Percentiles rank a stretch among this genome's conserved stretches.
Conservation (phyloP, 1,140 invertebrate genomes). For the Nomia melanderi region DNA sequence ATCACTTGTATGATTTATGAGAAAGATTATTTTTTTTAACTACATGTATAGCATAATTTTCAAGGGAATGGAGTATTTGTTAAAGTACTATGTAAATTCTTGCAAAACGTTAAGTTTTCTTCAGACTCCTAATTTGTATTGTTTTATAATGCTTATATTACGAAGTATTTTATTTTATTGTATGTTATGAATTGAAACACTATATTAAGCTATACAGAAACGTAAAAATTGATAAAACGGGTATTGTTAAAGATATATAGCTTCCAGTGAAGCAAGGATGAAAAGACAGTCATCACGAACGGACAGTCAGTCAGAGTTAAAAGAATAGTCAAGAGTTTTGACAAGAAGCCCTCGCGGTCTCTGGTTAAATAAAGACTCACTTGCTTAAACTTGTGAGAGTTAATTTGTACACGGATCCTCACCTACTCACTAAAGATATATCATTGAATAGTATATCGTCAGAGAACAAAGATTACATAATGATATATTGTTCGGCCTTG, state of each 20-base stretch:
- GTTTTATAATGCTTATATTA: background rate
- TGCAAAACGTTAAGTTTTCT: conserved; percentile 7
- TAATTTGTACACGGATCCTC: no score
- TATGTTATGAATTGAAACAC: background rate
- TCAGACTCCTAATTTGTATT: background rate
- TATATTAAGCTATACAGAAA: background rate
- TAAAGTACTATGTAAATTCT: conserved; percentile 15
- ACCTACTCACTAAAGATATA: no score
- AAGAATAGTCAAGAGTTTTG: no score
- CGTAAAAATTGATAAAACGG: background rate
- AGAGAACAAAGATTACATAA: conserved; percentile 33
- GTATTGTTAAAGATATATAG: conserved; percentile 3
- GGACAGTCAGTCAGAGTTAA: no score
- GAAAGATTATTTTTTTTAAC: background rate
- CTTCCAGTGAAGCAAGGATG: no score
- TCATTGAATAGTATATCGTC: conserved; percentile 1
- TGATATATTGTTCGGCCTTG: conserved; percentile 63
- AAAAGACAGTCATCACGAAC: no score
- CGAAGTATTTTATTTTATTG: conserved; percentile 4
- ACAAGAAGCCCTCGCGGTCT: no score
- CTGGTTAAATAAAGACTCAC: no score
- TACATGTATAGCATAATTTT: background rate
- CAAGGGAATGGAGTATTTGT: conserved; percentile 3
- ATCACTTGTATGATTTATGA: background rate
- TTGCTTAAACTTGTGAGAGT: no score